Conservation (phyloP, 2,888 invertebrate species). For the Hydriomena furcata region DNA sequence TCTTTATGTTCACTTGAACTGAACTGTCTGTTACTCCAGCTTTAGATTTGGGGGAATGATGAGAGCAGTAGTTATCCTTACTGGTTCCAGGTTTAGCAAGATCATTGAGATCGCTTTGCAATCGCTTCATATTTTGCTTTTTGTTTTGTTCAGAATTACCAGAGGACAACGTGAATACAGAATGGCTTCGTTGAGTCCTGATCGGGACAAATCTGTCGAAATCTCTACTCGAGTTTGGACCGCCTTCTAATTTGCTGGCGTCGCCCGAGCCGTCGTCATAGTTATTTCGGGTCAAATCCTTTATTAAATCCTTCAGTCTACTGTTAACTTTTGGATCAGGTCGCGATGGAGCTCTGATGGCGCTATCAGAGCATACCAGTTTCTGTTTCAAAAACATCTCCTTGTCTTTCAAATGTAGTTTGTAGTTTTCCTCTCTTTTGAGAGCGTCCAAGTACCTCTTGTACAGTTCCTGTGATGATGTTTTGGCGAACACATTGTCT, state of each 20-base stretch:
- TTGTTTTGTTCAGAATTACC: constrained; percentile 59
- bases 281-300: constrained; percentile 73
- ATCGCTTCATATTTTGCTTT: constrained; percentile 50
- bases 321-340: constrained; percentile 49
- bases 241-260: constrained; percentile 71
- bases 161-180: constrained; percentile 74
- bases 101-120: constrained; percentile 49
- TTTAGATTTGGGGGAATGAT: constrained; percentile 48
- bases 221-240: constrained; percentile 50
- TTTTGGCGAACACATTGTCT: constrained; percentile 55
- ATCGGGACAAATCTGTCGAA: constrained; percentile 41
- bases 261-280: constrained; percentile 76
- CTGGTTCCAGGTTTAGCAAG: constrained; percentile 48
- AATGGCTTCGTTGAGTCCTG: constrained; percentile 67
- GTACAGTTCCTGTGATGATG: constrained; percentile 72
- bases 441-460: constrained; percentile 70
- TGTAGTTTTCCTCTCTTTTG: constrained; percentile 66
- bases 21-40: constrained; percentile 59
- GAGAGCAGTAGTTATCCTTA: constrained; percentile 57
- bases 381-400: constrained; percentile 72
- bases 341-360: constrained; percentile 45
- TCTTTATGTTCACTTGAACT: constrained; percentile 61
- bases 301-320: constrained; percentile 65
- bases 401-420: constrained; percentile 68
- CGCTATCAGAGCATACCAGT: constrained; percentile 59